Base-by-base conservation (phyloP, 2,113 vertebrate genomes). In the Piliocolobus tephrosceles region DNA sequence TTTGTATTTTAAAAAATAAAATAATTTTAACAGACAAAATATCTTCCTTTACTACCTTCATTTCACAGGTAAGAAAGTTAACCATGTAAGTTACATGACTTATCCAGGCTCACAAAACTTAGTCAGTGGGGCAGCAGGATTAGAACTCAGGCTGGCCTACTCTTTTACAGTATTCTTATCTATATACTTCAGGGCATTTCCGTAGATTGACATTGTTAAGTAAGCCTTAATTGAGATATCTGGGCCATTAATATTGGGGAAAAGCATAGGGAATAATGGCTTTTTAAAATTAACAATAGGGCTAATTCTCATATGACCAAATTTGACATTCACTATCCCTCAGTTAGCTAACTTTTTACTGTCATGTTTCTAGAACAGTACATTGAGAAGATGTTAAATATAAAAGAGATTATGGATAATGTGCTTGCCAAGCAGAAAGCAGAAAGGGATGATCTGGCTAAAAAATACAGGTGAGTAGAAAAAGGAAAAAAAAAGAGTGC, bases 391-490 rank as follows among this genome's bases (percentile, higher is more conserved):
- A 98, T 99, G 93, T 97, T 97, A 96, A 91, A 98, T 45, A 94
- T 99, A 81, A 98, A 99, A 97, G 95, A 97, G n/a, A 80, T 97
- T 94, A 94, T 99, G 97, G 98, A 99, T 97, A 87, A 97, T 87
- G 84, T 99, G 73, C 97, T 98, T 98, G 96, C 96, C 91, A 98
- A 97, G 55, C 99, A 99, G 93, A 99, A 98, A 94, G 94, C 86
- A 79, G 98, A 99, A 98, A 98, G 98, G 20, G 98, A 99, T 97
- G 84, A 87, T 6, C 98, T 99, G 97, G 98, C 98, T 97, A 99
- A 99, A 98, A 99, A 98, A 95, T 99, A 99, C 97, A 98, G 98
- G 99, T 99, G 94, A 96, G 98, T 95, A 64, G 27, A 64, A 30
- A 64, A 64, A 20, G 52, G 81, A 40, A 94, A 94, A 83, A 95